A percentile compares a stretch with the other conserved stretches of the same genome.
Evolutionary conservation across 1,140 invertebrate genomes (phyloP).

Genomic region (Orchesella cincta): DNA sequence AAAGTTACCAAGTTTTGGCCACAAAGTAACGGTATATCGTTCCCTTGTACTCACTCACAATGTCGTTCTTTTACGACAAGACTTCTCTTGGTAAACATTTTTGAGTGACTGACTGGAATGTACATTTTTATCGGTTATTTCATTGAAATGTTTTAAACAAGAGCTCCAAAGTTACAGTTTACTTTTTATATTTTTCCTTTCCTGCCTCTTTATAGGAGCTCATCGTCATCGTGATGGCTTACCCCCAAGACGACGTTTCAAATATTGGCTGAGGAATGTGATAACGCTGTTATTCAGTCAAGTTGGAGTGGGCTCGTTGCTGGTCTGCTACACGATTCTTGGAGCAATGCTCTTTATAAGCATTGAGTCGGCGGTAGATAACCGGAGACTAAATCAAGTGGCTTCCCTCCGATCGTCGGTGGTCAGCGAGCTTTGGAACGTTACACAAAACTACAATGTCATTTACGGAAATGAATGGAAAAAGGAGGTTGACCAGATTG

Average conservation of each 20-base stretch:
- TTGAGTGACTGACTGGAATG: neutral
- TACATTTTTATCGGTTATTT: neutral
- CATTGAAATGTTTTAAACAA: neutral
- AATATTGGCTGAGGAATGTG: constrained; percentile 58
- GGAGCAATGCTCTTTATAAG: constrained; percentile 66
- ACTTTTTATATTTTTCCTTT: neutral
- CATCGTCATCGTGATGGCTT: neutral
- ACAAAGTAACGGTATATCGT: no score
- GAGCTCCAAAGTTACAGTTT: neutral
- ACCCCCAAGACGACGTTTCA: constrained; percentile 32
- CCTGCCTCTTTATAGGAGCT: neutral
- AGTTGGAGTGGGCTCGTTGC: constrained; percentile 61
- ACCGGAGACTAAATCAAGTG: constrained; percentile 53
- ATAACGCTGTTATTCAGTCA: constrained; percentile 63
- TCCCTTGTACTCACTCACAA: neutral
- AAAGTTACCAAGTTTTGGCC: no score
- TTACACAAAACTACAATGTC: constrained; percentile 59
- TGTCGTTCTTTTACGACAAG: no score
- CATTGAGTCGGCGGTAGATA: constrained; percentile 59
- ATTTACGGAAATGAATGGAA: constrained; percentile 61
- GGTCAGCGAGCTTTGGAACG: constrained; percentile 57
- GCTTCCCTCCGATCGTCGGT: constrained; percentile 49
- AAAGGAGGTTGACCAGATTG: constrained; percentile 55
- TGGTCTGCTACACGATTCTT: constrained; percentile 65
- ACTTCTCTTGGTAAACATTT: neutral